These are phyloP conservation scores for Pangasius macronema DNA, from an alignment of 2,797 vertebrate genomes.

Conservation along the genomic window DNA sequence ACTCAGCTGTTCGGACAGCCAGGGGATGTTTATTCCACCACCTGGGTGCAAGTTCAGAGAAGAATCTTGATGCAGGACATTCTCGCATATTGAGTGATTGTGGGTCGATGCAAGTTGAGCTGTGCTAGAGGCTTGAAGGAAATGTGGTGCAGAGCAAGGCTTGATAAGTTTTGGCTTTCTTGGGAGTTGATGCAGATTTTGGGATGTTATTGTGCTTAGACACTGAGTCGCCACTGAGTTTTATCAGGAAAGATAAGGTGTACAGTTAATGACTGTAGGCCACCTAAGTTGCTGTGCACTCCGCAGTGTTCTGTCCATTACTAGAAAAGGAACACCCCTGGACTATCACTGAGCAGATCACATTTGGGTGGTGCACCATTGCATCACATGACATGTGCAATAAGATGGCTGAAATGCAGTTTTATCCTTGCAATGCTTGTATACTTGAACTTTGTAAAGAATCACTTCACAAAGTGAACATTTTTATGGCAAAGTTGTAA, in stretches of 20 bases:
- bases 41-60: background rate
- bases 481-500: background rate
- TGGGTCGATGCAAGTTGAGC: background rate
- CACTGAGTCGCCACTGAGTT: background rate
- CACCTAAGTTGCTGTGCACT: too few species aligned
- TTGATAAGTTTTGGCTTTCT: background rate
- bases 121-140: background rate
- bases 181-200: background rate
- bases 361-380: background rate
- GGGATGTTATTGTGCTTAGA: background rate
- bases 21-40: background rate
- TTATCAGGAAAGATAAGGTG: background rate
- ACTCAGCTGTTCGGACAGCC: constrained; percentile 11
- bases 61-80: background rate
- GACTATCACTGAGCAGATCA: background rate
- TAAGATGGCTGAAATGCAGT: background rate
- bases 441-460: background rate
- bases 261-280: background rate
- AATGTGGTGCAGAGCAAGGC: background rate
- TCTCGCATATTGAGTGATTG: background rate
- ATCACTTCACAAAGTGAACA: background rate
- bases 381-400: background rate
- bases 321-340: background rate
- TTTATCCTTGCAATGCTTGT: background rate
- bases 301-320: background rate